Conservation (phyloP, 2,888 invertebrate genomes). For the Drosophila histrio region DNA sequence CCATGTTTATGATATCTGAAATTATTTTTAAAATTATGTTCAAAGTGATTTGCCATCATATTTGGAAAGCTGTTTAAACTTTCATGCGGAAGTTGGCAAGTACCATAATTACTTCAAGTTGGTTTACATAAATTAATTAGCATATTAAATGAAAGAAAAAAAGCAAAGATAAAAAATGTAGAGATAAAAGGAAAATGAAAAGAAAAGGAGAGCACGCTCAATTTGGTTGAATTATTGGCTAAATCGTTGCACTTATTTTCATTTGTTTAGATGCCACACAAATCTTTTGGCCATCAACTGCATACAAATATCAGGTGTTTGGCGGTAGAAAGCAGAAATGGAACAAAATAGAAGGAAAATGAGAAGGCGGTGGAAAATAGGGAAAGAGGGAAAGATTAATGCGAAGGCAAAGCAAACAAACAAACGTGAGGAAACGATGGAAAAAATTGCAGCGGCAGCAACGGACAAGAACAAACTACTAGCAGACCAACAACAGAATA, state of each 20-base stretch:
- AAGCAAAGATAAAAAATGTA: background rate
- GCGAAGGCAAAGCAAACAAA: conserved; percentile 27
- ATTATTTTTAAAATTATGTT: no score
- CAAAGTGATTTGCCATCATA: background rate
- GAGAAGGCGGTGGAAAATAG: background rate
- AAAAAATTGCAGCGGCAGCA: conserved; percentile 12
- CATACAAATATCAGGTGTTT: conserved; percentile 38
- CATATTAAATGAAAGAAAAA: background rate
- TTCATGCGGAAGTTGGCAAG: no score
- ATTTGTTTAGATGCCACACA: conserved; percentile 30
- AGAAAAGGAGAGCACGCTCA: conserved; percentile 4
- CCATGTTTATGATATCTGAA: no score
- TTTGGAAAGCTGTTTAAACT: background rate
- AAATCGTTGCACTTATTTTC: conserved; percentile 18
- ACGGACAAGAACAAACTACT: conserved; percentile 14
- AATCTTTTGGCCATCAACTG: conserved; percentile 45
- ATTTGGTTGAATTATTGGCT: conserved; percentile 37
- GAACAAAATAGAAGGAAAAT: background rate
- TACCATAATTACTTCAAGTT: background rate
- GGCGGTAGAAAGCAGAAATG: conserved; percentile 1
- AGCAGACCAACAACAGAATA: conserved; percentile 19
- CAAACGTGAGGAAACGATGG: conserved; percentile 30
- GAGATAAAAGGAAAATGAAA: background rate
- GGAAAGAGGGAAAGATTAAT: conserved; percentile 21
- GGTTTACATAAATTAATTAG: background rate